phyloP scores from a whole-genome alignment of 2,888 invertebrate species.

The Geotrupes spiniger region DNA sequence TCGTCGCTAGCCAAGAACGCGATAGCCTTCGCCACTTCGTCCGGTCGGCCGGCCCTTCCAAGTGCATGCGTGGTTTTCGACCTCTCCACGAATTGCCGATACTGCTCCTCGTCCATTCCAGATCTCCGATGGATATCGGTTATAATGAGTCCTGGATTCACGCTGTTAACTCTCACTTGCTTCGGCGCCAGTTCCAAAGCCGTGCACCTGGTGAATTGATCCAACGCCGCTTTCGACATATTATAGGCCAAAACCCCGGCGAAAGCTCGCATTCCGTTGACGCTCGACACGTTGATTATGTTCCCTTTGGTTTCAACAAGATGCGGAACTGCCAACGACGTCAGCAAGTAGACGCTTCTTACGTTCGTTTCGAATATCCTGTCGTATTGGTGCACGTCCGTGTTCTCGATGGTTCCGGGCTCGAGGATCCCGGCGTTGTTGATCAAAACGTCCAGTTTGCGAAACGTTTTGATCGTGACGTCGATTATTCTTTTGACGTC shows the following conservation, averaged over 20 bases:
- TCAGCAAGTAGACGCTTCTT: constrained; percentile 59
- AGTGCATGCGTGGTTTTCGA: constrained; percentile 67
- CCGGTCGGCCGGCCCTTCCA: constrained; percentile 59
- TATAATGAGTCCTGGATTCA: constrained; percentile 70
- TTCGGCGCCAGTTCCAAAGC: constrained; percentile 64
- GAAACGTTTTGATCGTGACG: constrained; percentile 43
- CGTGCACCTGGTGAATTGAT: constrained; percentile 69
- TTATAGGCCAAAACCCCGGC: constrained; percentile 64
- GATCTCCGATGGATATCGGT: constrained; percentile 66
- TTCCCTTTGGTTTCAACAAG: constrained; percentile 63
- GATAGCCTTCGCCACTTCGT: constrained; percentile 67
- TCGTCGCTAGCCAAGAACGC: constrained; percentile 68
- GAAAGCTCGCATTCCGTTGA: constrained; percentile 64
- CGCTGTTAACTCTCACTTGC: constrained; percentile 66
- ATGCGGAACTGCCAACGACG: constrained; percentile 64
- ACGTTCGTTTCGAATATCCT: constrained; percentile 65
- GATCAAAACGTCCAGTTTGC: constrained; percentile 47
- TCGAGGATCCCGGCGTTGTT: constrained; percentile 59
- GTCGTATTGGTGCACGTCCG: constrained; percentile 38
- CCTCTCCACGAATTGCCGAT: constrained; percentile 62
- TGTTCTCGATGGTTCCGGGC: constrained; percentile 42
- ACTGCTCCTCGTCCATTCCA: constrained; percentile 61
- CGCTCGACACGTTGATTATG: constrained; percentile 73
- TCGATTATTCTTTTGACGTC: constrained; percentile 44
- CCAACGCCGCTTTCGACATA: constrained; percentile 71